phyloP scores from a whole-genome alignment of 1,140 invertebrate species.

The Dendroctonus valens region DNA sequence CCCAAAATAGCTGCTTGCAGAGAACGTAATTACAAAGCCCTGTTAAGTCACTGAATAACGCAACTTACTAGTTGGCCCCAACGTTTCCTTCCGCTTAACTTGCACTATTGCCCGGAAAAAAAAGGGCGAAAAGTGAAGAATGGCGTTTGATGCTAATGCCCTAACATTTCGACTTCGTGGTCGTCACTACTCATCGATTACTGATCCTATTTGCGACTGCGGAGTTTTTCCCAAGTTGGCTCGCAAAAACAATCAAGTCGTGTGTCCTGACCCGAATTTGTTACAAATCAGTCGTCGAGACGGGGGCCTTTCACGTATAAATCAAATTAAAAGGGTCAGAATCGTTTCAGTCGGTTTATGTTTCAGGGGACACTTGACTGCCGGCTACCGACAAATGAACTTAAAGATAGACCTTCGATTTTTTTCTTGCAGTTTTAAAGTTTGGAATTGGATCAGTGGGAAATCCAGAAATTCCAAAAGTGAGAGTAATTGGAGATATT shows the following conservation, averaged over 20 bases:
- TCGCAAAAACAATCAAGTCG: background rate
- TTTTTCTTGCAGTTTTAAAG: no score
- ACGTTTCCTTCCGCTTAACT: background rate
- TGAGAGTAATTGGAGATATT: no score
- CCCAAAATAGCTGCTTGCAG: no score
- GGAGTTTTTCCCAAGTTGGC: background rate
- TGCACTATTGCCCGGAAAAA: background rate
- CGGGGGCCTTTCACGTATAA: background rate
- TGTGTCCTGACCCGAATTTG: constrained; percentile 1
- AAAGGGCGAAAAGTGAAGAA: background rate
- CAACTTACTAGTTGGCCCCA: no score
- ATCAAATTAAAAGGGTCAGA: constrained; percentile 4
- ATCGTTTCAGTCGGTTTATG: background rate
- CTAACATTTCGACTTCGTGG: background rate
- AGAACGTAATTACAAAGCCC: no score
- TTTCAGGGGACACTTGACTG: background rate
- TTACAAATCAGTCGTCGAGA: background rate
- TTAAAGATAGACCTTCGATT: background rate
- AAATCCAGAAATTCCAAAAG: no score
- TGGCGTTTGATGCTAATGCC: background rate
- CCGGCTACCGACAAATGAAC: background rate
- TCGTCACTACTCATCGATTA: background rate
- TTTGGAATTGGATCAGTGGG: no score
- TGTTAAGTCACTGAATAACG: no score
- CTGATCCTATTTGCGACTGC: background rate